Evolutionary conservation across 2,888 invertebrate species (phyloP).

Genomic region (Urechis unicinctus): DNA sequence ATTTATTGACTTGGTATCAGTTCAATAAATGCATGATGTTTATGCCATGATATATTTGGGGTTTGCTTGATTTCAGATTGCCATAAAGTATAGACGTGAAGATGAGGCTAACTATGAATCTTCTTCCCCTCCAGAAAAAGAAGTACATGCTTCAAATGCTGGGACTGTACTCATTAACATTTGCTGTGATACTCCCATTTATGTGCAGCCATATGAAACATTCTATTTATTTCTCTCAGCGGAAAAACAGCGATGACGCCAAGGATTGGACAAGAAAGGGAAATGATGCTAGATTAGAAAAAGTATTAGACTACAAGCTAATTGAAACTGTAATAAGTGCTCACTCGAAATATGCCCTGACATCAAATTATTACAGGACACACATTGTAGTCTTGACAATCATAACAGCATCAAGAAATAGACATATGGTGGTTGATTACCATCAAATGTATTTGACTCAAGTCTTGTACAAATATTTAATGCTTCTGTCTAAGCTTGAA

Average conservation of each 20-base stretch:
- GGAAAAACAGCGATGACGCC: background rate
- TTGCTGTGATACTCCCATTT: conserved; percentile 11
- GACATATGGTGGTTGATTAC: conserved; percentile 23
- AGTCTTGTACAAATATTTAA: conserved; percentile 8
- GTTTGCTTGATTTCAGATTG: background rate
- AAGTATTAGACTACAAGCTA: background rate
- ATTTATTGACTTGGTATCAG: too few species aligned
- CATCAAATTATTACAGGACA: background rate
- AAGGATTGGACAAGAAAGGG: background rate
- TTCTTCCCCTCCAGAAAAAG: too few species aligned
- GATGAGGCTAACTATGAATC: too few species aligned
- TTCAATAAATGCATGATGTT: too few species aligned
- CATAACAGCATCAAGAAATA: conserved; percentile 32
- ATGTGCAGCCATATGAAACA: conserved; percentile 4
- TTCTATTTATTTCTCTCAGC: conserved; percentile 6
- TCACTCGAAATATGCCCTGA: background rate
- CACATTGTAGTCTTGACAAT: conserved; percentile 28
- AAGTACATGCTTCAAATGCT: too few species aligned
- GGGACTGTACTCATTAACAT: conserved; percentile 10
- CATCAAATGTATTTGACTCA: conserved; percentile 22
- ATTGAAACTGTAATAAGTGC: background rate
- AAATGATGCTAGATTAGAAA: conserved; percentile 5
- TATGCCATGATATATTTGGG: too few species aligned
- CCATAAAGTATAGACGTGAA: too few species aligned
- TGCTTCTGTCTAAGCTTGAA: conserved; percentile 4